Conservation (phyloP, 2,888 invertebrate genomes). For the Platycheirus rosarum region DNA sequence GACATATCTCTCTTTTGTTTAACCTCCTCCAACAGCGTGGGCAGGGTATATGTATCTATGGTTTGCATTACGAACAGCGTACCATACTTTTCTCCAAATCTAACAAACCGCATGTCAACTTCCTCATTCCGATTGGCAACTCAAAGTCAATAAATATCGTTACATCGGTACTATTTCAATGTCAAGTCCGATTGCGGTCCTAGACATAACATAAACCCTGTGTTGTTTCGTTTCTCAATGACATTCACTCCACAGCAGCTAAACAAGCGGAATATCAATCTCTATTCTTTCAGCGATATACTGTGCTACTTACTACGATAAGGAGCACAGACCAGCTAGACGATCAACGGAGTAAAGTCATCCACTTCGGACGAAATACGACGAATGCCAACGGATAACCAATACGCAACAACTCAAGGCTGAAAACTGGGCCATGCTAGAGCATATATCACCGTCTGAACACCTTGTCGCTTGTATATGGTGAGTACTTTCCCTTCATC, state of each 20-base stretch:
- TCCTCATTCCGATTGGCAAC: slow-evolving; percentile 60
- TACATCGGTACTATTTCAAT: slow-evolving; percentile 70
- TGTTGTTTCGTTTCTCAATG: slow-evolving; percentile 36
- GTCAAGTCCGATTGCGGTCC: slow-evolving; percentile 65
- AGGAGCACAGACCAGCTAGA: background rate
- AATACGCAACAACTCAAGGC: slow-evolving; percentile 65
- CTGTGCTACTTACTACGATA: slow-evolving; percentile 66
- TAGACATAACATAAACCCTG: slow-evolving; percentile 36
- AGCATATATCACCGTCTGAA: slow-evolving; percentile 53
- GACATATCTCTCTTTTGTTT: slow-evolving; percentile 24
- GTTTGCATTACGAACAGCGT: too few species aligned
- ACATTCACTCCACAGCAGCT: slow-evolving; percentile 36
- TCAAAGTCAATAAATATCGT: slow-evolving; percentile 63
- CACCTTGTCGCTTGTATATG: slow-evolving; percentile 6
- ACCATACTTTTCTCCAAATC: slow-evolving; percentile 53
- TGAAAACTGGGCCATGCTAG: slow-evolving; percentile 64
- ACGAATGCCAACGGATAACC: slow-evolving; percentile 54
- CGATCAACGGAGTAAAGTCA: slow-evolving; percentile 29
- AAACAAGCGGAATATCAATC: slow-evolving; percentile 49
- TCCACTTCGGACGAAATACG: slow-evolving; percentile 54
- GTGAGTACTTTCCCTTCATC: slow-evolving; percentile 63
- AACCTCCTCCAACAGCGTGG: slow-evolving; percentile 22
- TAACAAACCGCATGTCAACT: slow-evolving; percentile 60
- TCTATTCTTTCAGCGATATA: slow-evolving; percentile 43
- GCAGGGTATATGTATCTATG: slow-evolving; percentile 4